A percentile compares a stretch with the other conserved stretches of the same genome.
Evolutionary conservation across 2,888 invertebrate genomes (phyloP).

Genomic region (Pemphredon lugubris): DNA sequence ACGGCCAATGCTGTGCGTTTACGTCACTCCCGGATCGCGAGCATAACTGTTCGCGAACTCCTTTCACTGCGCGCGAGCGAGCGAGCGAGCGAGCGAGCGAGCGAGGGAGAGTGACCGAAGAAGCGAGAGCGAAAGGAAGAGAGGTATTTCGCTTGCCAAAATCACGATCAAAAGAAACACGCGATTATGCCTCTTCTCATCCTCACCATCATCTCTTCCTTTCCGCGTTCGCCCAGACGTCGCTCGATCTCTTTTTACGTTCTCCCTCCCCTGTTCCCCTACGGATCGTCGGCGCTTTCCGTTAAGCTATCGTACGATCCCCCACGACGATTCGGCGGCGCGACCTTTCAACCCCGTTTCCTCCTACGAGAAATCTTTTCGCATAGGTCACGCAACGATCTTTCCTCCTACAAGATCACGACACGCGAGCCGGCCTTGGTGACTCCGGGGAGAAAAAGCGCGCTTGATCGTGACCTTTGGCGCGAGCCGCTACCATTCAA

Average conservation of each 20-base stretch:
- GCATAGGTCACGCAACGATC: slow-evolving; percentile 53
- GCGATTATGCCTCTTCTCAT: not conserved
- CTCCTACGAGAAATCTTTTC: slow-evolving; percentile 37
- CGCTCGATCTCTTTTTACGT: too few species aligned
- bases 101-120: not conserved
- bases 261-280: too few species aligned
- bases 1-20: slow-evolving; percentile 19
- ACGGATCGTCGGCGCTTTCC: too few species aligned
- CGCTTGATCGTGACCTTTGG: slow-evolving; percentile 68
- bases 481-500: slow-evolving; percentile 59
- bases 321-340: not conserved
- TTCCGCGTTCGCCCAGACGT: too few species aligned
- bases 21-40: slow-evolving; percentile 34
- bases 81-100: not conserved
- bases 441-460: slow-evolving; percentile 65
- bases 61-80: slow-evolving; percentile 28
- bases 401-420: slow-evolving; percentile 55
- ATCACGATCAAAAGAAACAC: not conserved
- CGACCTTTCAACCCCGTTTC: slow-evolving; percentile 7
- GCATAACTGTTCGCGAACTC: slow-evolving; percentile 22
- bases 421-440: slow-evolving; percentile 57
- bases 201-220: slow-evolving; percentile 23
- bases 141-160: too few species aligned
- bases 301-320: too few species aligned
- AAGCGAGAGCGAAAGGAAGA: not conserved